Evolutionary conservation across 1,140 invertebrate genomes (phyloP), one percentile per base, ranked within the genome.

Genomic region (Drosophila tsacasi): DNA sequence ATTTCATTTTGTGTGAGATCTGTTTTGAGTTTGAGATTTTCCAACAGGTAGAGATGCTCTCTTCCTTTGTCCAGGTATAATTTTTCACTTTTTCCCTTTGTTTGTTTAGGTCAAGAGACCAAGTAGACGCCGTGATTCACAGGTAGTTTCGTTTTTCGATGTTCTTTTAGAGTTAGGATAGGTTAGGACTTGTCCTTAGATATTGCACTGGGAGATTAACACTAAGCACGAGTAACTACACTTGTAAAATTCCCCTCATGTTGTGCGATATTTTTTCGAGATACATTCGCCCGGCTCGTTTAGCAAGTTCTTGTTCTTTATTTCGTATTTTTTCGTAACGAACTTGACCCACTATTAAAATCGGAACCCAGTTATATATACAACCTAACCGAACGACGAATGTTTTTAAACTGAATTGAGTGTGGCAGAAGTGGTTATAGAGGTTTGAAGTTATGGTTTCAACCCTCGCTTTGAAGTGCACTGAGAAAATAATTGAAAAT

Each of bases 1-100:
- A 94, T 89, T 94, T 94, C 94, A 94, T 94, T 82, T 92, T 94
- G 78, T 84, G 37, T 69, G 60, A 81, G 64, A 55, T 71, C 55
- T n/a, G 58, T 61, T 57, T 27, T 39, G 37, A 75, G 58, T 50
- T 76, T 49, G 3, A 49, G 47, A 49, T 49, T 49, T 60, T 54
- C 76, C 32, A 32, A 68, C 80, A 81, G 81, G 84, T 83, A 79
- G 76, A 66, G 9, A 19, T 60, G 12, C 46, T 37, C 46, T 63
- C 27, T 79, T 23, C 52, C 23, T 57, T 50, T 42, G 55, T 39
- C 21, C 75, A 79, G 76, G 76, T 79, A 67, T 64, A 75, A 57
- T 25, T 25, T 37, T 68, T 67, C 65, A 67, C 68, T 59, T 60
- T 68, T 47, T 39, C 47, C 39, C 64, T 44, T 63, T 81, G 72